Percentiles rank a stretch among this genome's conserved stretches.
phyloP scores from a whole-genome alignment of 2,888 invertebrate genomes.

The Hirudinaria manillensis region DNA sequence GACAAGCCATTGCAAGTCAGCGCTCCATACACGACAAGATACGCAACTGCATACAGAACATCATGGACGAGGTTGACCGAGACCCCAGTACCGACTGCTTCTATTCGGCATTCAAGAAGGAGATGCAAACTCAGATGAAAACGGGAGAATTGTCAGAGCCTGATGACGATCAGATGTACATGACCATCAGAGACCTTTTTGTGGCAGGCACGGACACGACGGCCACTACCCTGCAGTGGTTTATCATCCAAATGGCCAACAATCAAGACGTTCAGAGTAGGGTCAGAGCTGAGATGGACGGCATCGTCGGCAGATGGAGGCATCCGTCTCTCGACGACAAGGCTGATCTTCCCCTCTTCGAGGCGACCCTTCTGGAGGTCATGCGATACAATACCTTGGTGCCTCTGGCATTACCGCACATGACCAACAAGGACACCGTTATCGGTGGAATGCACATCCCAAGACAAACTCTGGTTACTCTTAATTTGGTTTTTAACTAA shows the following conservation, averaged over 20 bases:
- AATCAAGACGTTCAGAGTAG: conserved; percentile 21
- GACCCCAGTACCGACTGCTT: conserved; percentile 5
- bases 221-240: conserved; percentile 6
- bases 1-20: not conserved
- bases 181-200: conserved; percentile 15
- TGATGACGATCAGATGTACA: conserved; percentile 13
- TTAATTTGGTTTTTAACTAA: no score
- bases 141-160: not conserved
- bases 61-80: not conserved
- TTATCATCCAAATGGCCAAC: conserved; percentile 11
- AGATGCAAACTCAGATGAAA: not conserved
- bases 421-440: conserved; percentile 16
- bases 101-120: conserved; percentile 7
- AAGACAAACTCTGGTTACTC: conserved; percentile 2
- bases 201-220: conserved; percentile 27
- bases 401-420: conserved; percentile 22
- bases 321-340: conserved; percentile 22
- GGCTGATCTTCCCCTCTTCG: conserved; percentile 7
- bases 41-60: not conserved
- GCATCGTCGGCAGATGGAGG: not conserved
- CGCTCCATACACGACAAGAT: not conserved
- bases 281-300: conserved; percentile 21
- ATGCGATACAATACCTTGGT: conserved; percentile 16
- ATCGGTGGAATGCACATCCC: conserved; percentile 20
- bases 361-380: conserved; percentile 21